Evolutionary conservation across 2,888 invertebrate species (phyloP), one percentile per base, ranked within the genome.

Genomic region (Lasioglossum figueresi): DNA sequence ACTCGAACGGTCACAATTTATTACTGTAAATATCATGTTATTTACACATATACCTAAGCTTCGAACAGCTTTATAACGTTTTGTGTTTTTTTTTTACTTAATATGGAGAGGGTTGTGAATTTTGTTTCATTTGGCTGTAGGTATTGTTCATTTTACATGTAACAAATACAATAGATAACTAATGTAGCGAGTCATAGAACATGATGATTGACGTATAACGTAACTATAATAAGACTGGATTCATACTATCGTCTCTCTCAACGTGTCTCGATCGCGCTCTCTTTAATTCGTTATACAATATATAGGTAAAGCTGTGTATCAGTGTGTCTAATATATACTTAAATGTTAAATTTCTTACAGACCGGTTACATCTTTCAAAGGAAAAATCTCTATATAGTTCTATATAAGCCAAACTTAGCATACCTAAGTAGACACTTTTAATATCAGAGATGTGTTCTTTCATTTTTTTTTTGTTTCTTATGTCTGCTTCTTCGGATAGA

Each of bases 11-110:
- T 93, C 92, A 93, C 93, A 91, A 93, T 93, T 93, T 93, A 91
- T 92, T 93, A 91, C 92, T 93, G 94, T 93, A 94, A 94, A 94
- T 94, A 92, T 92, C 91, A 91, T 91, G 92, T 93, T 94, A 94
- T 94, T 94, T 94, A 94, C 94, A 94, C 93, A 93, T 93, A 93
- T 93, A 93, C 89, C 93, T 93, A 94, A 92, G 92, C 88, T 93
- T 93, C 91, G 90, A 93, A 92, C 91, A 92, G 84, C 86, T 92
- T 91, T 84, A 85, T 92, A 93, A 94, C 92, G 91, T 92, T 84
- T 85, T 90, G 43, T 43, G 43, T 43, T 43, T 43, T 43, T 43
- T 43, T 43, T 63, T 70, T 90, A 89, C 90, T 76, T 87, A 89
- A 92, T 87, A 88, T 88, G 90, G 88, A 88, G 87, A 84, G 88